These are phyloP conservation scores for Pseudopipra pipra DNA, from an alignment of 2,113 vertebrate genomes.

Conservation along the genomic window DNA sequence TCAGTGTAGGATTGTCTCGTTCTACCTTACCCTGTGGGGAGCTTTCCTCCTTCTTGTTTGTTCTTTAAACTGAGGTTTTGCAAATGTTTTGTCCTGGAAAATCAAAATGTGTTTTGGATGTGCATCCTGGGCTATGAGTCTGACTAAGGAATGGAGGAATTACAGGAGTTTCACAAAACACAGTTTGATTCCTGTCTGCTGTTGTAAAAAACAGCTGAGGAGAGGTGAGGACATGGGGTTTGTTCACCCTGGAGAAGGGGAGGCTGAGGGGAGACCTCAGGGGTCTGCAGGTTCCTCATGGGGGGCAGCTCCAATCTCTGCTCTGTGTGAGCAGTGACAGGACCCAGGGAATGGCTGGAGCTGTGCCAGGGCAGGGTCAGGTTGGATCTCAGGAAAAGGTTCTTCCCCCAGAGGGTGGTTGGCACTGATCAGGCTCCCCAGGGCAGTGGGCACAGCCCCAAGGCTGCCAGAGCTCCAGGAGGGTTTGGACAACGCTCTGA, in stretches of 20 bases:
- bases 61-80: neutral
- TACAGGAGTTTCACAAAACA: neutral
- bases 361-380: neutral
- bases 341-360: fast-evolving
- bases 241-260: neutral
- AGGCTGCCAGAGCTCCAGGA: neutral
- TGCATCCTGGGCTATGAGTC: neutral
- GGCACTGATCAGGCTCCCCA: neutral
- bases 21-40: neutral
- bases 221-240: neutral
- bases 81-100: neutral
- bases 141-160: neutral
- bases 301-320: fast-evolving
- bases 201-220: neutral
- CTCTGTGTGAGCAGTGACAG: neutral
- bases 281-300: neutral
- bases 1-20: neutral
- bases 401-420: neutral
- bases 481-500: neutral
- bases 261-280: neutral
- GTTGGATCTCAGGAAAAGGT: neutral
- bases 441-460: neutral
- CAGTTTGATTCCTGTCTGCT: neutral
- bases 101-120: neutral
- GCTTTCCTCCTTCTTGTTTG: neutral